phyloP scores from a whole-genome alignment of 92 coral and sea anemone genomes.

The Blastomussa wellsi region DNA sequence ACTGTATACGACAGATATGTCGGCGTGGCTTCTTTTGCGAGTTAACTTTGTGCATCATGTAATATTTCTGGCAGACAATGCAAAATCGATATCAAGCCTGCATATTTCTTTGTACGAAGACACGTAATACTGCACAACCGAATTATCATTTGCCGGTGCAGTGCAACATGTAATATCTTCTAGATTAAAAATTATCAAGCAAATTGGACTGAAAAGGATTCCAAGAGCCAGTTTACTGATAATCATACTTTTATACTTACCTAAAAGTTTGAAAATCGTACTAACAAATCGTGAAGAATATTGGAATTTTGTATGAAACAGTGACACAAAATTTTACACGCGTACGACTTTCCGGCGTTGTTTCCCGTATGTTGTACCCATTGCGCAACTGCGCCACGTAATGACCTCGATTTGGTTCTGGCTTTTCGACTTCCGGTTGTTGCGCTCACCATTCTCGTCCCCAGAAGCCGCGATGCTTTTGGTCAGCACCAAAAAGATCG shows the following conservation, averaged over 20 bases:
- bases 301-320: slow-evolving; percentile 43
- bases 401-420: slow-evolving; percentile 26
- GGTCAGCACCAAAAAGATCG: no score
- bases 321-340: slow-evolving; percentile 68
- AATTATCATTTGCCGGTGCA: slow-evolving; percentile 24
- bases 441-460: no score
- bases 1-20: not conserved
- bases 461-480: no score
- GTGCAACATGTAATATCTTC: not conserved
- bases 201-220: not conserved
- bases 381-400: slow-evolving; percentile 99
- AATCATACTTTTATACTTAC: slow-evolving; percentile 19
- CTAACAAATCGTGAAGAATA: slow-evolving; percentile 29
- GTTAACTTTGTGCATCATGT: not conserved
- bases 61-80: not conserved
- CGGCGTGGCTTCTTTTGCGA: slow-evolving; percentile 23
- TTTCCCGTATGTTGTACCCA: slow-evolving; percentile 78
- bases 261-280: slow-evolving; percentile 41
- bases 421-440: slow-evolving; percentile 3
- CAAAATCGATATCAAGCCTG: slow-evolving; percentile 3
- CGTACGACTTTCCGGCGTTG: slow-evolving; percentile 62
- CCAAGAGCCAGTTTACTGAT: not conserved
- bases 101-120: slow-evolving; percentile 13
- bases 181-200: not conserved
- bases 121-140: slow-evolving; percentile 29